Percentiles rank a stretch among this genome's conserved stretches.
Evolutionary conservation across 2,113 vertebrate genomes (phyloP).

Genomic region (Perca schrenkii): DNA sequence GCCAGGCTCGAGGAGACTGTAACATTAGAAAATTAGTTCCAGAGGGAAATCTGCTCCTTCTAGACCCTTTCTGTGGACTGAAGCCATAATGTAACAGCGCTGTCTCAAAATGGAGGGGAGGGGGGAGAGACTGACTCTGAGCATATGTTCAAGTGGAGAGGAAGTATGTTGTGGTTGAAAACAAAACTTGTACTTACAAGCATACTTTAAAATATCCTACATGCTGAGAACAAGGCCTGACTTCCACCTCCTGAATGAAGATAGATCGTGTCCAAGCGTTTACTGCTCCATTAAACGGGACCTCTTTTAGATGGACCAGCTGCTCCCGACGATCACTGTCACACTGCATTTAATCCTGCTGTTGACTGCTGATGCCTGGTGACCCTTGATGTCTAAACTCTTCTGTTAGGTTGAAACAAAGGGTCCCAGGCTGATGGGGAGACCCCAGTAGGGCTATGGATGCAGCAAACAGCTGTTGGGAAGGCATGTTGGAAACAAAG

Average conservation of each 20-base stretch:
- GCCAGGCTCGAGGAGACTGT: conserved; percentile 75
- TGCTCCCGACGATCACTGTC: conserved; percentile 61
- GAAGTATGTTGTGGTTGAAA: conserved; percentile 70
- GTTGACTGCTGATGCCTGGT: conserved; percentile 33
- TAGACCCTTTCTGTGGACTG: conserved; percentile 67
- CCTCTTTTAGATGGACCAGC: conserved; percentile 49
- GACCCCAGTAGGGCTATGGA: neutral
- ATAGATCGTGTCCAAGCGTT: conserved; percentile 34
- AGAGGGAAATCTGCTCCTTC: conserved; percentile 80
- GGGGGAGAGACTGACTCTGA: conserved; percentile 52
- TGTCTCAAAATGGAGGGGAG: conserved; percentile 44
- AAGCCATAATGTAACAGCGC: conserved; percentile 70
- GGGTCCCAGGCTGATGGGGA: neutral
- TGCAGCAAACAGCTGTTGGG: neutral
- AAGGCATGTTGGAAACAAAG: neutral
- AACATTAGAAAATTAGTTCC: conserved; percentile 84
- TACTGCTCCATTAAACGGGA: conserved; percentile 51
- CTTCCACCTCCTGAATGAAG: conserved; percentile 50
- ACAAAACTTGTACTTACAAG: conserved; percentile 59
- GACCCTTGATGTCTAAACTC: conserved; percentile 42
- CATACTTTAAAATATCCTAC: conserved; percentile 40
- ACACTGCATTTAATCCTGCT: conserved; percentile 49
- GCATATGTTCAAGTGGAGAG: conserved; percentile 69
- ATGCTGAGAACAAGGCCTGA: conserved; percentile 56
- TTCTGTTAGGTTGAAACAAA: conserved; percentile 7